Conservation (phyloP, 1,140 invertebrate species). For the Drosophila cardini region DNA sequence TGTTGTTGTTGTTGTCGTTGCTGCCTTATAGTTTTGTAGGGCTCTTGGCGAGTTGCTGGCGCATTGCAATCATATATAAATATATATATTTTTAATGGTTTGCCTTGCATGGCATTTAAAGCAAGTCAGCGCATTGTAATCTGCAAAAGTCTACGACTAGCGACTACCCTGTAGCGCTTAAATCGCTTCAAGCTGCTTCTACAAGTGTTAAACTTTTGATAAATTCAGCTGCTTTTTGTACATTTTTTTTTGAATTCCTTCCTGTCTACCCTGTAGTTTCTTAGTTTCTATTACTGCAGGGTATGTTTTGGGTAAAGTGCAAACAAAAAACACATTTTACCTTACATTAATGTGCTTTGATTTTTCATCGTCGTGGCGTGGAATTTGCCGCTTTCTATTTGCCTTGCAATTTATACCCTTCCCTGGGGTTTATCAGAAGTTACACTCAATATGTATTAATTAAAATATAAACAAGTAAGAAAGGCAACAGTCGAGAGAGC, state of each 20-base stretch:
- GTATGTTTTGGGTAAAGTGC: conserved; percentile 4
- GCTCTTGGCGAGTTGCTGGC: conserved; percentile 68
- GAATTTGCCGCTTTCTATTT: conserved; percentile 18
- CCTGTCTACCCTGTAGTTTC: neutral
- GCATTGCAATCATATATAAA: conserved; percentile 58
- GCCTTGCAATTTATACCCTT: neutral
- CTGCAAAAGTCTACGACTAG: neutral
- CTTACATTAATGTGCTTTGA: conserved; percentile 54
- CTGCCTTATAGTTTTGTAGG: conserved; percentile 53
- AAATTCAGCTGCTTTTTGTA: neutral
- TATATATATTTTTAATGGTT: conserved; percentile 57
- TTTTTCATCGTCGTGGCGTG: conserved; percentile 33
- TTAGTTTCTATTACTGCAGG: neutral
- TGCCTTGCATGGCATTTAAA: conserved; percentile 45
- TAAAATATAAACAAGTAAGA: neutral
- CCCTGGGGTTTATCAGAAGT: conserved; percentile 2
- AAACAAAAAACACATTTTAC: conserved; percentile 44
- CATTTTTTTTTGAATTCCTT: no score
- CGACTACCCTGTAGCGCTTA: neutral
- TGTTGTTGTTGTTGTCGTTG: conserved; percentile 38
- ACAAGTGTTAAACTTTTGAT: neutral
- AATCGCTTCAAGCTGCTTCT: neutral
- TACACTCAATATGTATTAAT: neutral
- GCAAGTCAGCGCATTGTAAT: neutral
- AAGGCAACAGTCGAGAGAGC: no score